Conservation (phyloP, 2,888 invertebrate genomes). For the Ctenicera cuprea region DNA sequence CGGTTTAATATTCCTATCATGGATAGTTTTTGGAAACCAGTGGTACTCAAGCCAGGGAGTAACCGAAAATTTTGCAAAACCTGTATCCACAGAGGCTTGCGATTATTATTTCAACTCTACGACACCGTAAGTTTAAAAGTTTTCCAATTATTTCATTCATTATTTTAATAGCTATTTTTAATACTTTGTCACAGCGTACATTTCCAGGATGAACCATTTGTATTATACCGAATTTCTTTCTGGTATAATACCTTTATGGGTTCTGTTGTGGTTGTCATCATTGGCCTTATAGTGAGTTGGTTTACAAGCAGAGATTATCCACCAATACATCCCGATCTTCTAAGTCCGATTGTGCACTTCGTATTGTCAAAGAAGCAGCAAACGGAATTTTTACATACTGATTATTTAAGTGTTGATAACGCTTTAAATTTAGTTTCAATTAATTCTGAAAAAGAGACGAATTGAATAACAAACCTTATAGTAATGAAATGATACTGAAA, state of each 20-base stretch:
- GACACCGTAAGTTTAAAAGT: slow-evolving; percentile 1
- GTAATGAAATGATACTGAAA: not conserved
- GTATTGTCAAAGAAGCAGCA: slow-evolving; percentile 72
- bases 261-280: slow-evolving; percentile 28
- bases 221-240: slow-evolving; percentile 24
- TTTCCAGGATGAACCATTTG: slow-evolving; percentile 21
- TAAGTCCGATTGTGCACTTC: slow-evolving; percentile 77
- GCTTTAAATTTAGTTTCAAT: slow-evolving; percentile 31
- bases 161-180: not conserved
- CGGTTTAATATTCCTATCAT: slow-evolving; percentile 74
- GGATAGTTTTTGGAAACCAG: slow-evolving; percentile 76
- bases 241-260: slow-evolving; percentile 27
- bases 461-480: not conserved
- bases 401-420: slow-evolving; percentile 52
- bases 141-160: not conserved
- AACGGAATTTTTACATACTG: not conserved
- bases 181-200: not conserved
- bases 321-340: slow-evolving; percentile 75
- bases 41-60: slow-evolving; percentile 32
- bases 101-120: slow-evolving; percentile 30
- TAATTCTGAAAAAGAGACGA: slow-evolving; percentile 1
- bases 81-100: slow-evolving; percentile 37
- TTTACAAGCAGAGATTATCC: slow-evolving; percentile 43
- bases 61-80: slow-evolving; percentile 14
- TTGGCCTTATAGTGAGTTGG: slow-evolving; percentile 53